These are phyloP conservation scores for Danio choprae DNA, from an alignment of 2,797 vertebrate genomes.

Conservation along the genomic window DNA sequence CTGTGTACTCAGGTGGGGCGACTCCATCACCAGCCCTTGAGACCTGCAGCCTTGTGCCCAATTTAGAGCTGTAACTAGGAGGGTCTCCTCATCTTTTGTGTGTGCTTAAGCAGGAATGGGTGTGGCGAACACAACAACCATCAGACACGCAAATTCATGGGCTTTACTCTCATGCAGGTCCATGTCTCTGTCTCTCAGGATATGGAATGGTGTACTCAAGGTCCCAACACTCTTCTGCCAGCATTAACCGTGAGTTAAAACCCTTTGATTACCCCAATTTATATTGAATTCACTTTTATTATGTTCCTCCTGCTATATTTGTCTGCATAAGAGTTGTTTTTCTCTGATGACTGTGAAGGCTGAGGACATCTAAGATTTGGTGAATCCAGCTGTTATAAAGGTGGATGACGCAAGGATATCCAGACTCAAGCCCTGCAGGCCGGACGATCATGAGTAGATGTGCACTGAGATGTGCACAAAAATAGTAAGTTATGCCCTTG, in stretches of 20 bases:
- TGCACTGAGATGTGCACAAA: conserved; percentile 6
- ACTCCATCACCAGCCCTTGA: conserved; percentile 46
- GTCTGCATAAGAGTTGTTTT: background rate
- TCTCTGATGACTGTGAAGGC: background rate
- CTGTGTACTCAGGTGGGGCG: conserved; percentile 54
- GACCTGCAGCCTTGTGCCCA: conserved; percentile 45
- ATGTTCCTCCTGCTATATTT: background rate
- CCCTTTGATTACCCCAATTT: background rate
- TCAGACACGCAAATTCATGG: background rate
- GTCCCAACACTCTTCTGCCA: conserved; percentile 8
- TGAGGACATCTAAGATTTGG: conserved; percentile 23
- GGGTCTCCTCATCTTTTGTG: conserved; percentile 42
- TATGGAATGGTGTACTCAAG: background rate
- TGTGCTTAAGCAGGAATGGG: conserved; percentile 7
- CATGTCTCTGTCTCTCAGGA: conserved; percentile 18
- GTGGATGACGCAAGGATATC: background rate
- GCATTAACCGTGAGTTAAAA: conserved; percentile 48
- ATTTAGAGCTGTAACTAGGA: conserved; percentile 60
- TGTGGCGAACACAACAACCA: conserved; percentile 9
- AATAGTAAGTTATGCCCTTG: conserved; percentile 16
- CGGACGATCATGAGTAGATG: background rate
- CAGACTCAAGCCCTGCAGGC: conserved; percentile 18
- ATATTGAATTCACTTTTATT: background rate
- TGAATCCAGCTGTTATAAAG: conserved; percentile 15
- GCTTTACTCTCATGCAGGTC: conserved; percentile 7